These are phyloP conservation scores for Anthopleura sola DNA, from an alignment of 64 coral and sea anemone species.

Conservation along the genomic window DNA sequence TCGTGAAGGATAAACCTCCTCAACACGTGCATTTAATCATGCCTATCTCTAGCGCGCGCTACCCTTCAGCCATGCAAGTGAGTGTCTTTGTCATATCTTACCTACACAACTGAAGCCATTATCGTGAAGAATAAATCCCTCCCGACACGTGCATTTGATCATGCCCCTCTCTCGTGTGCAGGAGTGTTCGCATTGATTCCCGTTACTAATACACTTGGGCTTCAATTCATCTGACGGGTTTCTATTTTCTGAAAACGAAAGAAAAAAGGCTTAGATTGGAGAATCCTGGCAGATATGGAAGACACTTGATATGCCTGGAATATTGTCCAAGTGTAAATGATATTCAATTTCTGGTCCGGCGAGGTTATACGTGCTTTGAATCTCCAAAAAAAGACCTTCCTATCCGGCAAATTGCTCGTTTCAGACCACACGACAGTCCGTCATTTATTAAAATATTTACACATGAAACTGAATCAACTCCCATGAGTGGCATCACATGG, in stretches of 20 bases:
- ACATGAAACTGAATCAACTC: too few species aligned
- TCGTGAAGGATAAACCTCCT: constrained; percentile 65
- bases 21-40: background rate
- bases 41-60: background rate
- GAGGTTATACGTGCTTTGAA: too few species aligned
- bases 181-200: constrained; percentile 77
- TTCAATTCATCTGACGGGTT: background rate
- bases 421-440: too few species aligned
- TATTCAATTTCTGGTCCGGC: too few species aligned
- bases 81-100: background rate
- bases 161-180: constrained; percentile 39
- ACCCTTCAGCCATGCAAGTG: background rate
- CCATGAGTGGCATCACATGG: too few species aligned
- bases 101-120: constrained; percentile 84
- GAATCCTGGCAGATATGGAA: background rate
- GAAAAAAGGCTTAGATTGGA: background rate
- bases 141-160: constrained; percentile 51
- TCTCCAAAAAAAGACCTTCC: too few species aligned
- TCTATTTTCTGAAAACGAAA: background rate
- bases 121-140: constrained; percentile 66
- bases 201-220: background rate
- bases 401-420: too few species aligned
- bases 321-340: too few species aligned
- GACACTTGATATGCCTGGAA: too few species aligned
- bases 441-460: too few species aligned